Evolutionary conservation across 2,113 vertebrate species (phyloP).

Genomic region (Sylvia atricapilla): DNA sequence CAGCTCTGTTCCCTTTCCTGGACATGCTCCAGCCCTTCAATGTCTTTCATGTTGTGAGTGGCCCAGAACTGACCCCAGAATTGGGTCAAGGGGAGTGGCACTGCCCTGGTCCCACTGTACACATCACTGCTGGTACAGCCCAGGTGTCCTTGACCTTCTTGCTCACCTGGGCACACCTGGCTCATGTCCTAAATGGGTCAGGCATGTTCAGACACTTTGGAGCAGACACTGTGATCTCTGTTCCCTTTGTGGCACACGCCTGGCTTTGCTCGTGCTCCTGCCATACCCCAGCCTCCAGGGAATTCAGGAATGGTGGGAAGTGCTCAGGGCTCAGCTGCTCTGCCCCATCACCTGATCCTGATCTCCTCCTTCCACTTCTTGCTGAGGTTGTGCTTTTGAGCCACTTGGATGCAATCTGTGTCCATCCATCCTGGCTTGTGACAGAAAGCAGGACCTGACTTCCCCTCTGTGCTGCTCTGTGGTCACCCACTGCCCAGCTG

Average conservation of each 20-base stretch:
- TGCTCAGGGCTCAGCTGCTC: not conserved
- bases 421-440: not conserved
- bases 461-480: not conserved
- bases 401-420: accelerated
- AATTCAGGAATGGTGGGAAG: not conserved
- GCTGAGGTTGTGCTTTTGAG: not conserved
- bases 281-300: accelerated
- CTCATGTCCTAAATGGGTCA: not conserved
- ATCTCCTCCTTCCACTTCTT: not conserved
- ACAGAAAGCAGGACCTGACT: accelerated
- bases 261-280: not conserved
- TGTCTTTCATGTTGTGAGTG: not conserved
- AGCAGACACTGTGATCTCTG: not conserved
- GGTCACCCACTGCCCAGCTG: not conserved
- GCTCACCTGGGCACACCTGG: not conserved
- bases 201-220: not conserved
- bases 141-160: accelerated
- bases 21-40: accelerated
- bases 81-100: not conserved
- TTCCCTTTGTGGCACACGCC: not conserved
- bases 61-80: not conserved
- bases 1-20: not conserved
- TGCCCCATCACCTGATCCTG: not conserved
- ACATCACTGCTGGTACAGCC: not conserved
- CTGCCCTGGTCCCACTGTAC: not conserved